Conservation (phyloP, 2,888 invertebrate genomes). For the Zele albiditarsus region DNA sequence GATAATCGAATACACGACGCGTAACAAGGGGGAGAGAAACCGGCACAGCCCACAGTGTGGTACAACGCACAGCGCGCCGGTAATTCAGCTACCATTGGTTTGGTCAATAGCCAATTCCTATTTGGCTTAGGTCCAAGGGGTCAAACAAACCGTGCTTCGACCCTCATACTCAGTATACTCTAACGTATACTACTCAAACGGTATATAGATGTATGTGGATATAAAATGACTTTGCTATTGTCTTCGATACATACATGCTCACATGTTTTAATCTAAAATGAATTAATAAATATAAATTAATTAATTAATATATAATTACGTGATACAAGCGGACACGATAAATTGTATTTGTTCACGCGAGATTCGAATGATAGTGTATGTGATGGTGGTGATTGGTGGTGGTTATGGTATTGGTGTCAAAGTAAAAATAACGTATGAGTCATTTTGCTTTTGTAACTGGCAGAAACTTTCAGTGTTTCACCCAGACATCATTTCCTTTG, state of each 20-base stretch:
- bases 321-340: slow-evolving; percentile 25
- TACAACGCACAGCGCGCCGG: slow-evolving; percentile 58
- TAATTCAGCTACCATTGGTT: slow-evolving; percentile 70
- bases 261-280: slow-evolving; percentile 12
- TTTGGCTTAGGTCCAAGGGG: slow-evolving; percentile 68
- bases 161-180: slow-evolving; percentile 47
- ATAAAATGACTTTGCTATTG: not conserved
- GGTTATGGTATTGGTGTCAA: not conserved
- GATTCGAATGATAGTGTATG: slow-evolving; percentile 35
- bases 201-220: not conserved
- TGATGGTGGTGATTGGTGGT: not conserved
- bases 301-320: slow-evolving; percentile 28
- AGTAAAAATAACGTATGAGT: slow-evolving; percentile 29
- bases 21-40: slow-evolving; percentile 62
- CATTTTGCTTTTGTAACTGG: slow-evolving; percentile 33
- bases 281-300: slow-evolving; percentile 32
- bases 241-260: not conserved
- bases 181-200: not conserved
- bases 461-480: slow-evolving; percentile 26
- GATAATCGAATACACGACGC: slow-evolving; percentile 71
- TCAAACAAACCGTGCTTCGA: slow-evolving; percentile 61
- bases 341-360: slow-evolving; percentile 39
- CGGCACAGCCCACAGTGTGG: slow-evolving; percentile 35
- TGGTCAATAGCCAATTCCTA: slow-evolving; percentile 72
- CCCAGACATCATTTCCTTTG: slow-evolving; percentile 28